phyloP scores from a whole-genome alignment of 1,140 invertebrate genomes.

The Eumeta japonica region DNA sequence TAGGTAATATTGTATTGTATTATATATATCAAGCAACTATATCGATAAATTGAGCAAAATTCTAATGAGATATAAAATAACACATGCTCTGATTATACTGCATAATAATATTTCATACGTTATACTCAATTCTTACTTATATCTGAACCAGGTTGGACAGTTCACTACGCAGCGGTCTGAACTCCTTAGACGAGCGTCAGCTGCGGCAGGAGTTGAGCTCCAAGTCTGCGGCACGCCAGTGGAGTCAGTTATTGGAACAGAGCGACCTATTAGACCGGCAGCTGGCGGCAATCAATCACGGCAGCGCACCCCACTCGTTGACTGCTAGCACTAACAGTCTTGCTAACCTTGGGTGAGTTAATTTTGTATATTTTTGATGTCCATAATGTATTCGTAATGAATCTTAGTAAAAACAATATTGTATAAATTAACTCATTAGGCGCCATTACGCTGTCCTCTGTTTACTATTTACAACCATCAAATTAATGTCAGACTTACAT shows the following conservation, averaged over 20 bases:
- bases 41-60: too few relatives aligned
- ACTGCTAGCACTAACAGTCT: slow-evolving; percentile 47
- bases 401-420: too few relatives aligned
- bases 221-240: slow-evolving; percentile 39
- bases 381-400: not conserved
- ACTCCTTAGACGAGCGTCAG: slow-evolving; percentile 51
- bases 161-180: slow-evolving; percentile 49
- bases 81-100: too few relatives aligned
- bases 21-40: too few relatives aligned
- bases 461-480: too few relatives aligned
- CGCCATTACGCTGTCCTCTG: too few relatives aligned
- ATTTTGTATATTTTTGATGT: not conserved
- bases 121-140: too few relatives aligned
- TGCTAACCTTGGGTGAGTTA: slow-evolving; percentile 44
- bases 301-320: slow-evolving; percentile 30
- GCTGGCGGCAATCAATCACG: slow-evolving; percentile 46
- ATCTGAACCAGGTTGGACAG: slow-evolving; percentile 41
- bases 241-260: slow-evolving; percentile 47
- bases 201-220: slow-evolving; percentile 47
- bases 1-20: too few relatives aligned
- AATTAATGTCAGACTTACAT: too few relatives aligned
- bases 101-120: too few relatives aligned
- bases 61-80: too few relatives aligned
- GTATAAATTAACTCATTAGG: too few relatives aligned
- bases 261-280: slow-evolving; percentile 42